Base-by-base conservation (phyloP, 2,113 vertebrate species). In the Ovibos moschatus region DNA sequence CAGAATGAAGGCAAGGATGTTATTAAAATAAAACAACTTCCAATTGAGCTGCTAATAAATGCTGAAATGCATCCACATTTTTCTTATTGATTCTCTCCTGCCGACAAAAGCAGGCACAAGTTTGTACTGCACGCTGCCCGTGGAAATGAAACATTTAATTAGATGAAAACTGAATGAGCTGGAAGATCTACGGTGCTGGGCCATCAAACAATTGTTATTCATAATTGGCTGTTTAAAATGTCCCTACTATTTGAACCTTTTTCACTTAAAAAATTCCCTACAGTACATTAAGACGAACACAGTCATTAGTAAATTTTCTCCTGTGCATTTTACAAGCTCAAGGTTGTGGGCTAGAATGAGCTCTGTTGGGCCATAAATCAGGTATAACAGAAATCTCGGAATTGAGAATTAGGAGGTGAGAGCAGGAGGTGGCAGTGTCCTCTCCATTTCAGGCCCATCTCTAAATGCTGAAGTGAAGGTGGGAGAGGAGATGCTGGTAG, bases 321-420 rank as follows among this genome's bases (percentile, higher is more conserved):
- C 84, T 90, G 95, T 98, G 98, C 97, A 92, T 98, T 98, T 99
- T 97, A 98, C 89, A 98, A 98, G 98, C 99, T 99, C 98, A 99
- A 99, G 99, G 99, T 99, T 99, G 98, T 94, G 96, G 96, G 98
- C 98, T 98, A 98, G 98, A 99, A 99, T 98, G 96, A 98, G 98
- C 21, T 76, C 87, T 98, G 98, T 99, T 98, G 98, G 98, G 98
- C 98, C 98, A 99, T 99, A 99, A 99, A 99, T 99, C 99, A 99
- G 98, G 83, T 97, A 96, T 99, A 99, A 99, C 98, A 98, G 98
- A 99, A 99, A 98, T 98, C 98, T 98, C 97, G 98, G 98, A 95
- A 85, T n/a, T 43, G 96, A 95, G 96, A 95, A 94, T 95, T 89
- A 76, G 79, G 64, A 98, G 98, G 98, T 23, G 19, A 87, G 79